Evolutionary conservation across 2,797 vertebrate species (phyloP).

Genomic region (Microctenopoma steveboyesi): DNA sequence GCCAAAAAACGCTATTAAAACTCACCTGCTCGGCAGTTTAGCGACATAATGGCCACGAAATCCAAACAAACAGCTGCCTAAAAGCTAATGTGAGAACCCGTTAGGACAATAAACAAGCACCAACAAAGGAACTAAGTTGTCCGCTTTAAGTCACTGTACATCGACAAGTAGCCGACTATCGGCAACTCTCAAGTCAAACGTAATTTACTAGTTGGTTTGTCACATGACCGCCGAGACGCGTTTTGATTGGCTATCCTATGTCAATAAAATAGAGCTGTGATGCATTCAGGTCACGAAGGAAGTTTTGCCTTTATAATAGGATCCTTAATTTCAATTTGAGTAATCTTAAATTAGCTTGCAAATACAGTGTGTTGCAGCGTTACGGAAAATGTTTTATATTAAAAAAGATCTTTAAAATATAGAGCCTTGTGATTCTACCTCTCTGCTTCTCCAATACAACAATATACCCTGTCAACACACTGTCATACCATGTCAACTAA

Average conservation of each 20-base stretch:
- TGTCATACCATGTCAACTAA: not conserved
- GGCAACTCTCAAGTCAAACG: constrained; percentile 60
- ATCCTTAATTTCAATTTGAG: not conserved
- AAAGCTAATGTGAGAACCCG: not conserved
- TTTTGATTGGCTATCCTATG: constrained; percentile 50
- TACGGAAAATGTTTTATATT: not conserved
- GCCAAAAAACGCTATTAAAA: constrained; percentile 28
- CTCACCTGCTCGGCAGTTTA: constrained; percentile 71
- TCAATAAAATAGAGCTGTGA: constrained; percentile 13
- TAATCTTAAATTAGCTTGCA: not conserved
- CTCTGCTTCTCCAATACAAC: accelerated
- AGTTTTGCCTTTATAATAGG: not conserved
- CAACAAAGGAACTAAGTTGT: constrained; percentile 20
- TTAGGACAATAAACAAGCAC: not conserved
- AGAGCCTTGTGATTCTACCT: accelerated
- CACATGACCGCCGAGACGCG: constrained; percentile 48
- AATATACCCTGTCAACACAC: not conserved
- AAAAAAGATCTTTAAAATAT: accelerated
- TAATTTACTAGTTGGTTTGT: constrained; percentile 66
- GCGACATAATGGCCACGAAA: constrained; percentile 57
- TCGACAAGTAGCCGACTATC: constrained; percentile 44
- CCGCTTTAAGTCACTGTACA: constrained; percentile 55
- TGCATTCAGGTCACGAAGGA: constrained; percentile 35
- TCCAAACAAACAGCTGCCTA: constrained; percentile 29
- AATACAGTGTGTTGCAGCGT: accelerated